A percentile compares a stretch with the other conserved stretches of the same genome.
These are phyloP conservation scores for Drosophila glabriapex DNA, from an alignment of 2,888 invertebrate species.

Conservation along the genomic window DNA sequence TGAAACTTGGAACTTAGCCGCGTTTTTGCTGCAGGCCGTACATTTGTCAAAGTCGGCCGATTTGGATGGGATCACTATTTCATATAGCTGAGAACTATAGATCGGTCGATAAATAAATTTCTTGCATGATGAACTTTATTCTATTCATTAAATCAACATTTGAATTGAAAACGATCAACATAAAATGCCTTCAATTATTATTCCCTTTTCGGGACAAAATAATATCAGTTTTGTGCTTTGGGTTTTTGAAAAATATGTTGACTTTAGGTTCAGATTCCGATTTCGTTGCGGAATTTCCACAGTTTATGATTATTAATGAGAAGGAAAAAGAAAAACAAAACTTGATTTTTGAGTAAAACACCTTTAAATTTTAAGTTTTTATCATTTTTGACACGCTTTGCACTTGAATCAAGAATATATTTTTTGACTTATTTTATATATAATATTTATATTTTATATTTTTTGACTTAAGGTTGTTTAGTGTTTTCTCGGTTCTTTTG, in stretches of 20 bases:
- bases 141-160: not conserved
- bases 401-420: not conserved
- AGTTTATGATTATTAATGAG: not conserved
- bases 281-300: not conserved
- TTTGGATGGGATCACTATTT: not conserved
- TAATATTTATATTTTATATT: not conserved
- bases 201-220: not conserved
- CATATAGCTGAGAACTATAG: not conserved
- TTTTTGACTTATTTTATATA: not conserved
- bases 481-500: not conserved
- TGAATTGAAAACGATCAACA: not conserved
- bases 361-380: not conserved
- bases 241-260: too few species aligned
- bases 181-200: not conserved
- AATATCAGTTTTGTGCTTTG: fast-evolving
- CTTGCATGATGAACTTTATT: not conserved
- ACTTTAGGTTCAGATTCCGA: not conserved
- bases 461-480: not conserved
- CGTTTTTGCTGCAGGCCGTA: not conserved
- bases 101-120: not conserved
- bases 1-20: not conserved
- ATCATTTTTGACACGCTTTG: not conserved
- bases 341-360: not conserved
- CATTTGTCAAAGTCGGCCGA: not conserved
- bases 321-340: not conserved